Evolutionary conservation across 2,888 invertebrate genomes (phyloP).

Genomic region (Heliconius hortense): DNA sequence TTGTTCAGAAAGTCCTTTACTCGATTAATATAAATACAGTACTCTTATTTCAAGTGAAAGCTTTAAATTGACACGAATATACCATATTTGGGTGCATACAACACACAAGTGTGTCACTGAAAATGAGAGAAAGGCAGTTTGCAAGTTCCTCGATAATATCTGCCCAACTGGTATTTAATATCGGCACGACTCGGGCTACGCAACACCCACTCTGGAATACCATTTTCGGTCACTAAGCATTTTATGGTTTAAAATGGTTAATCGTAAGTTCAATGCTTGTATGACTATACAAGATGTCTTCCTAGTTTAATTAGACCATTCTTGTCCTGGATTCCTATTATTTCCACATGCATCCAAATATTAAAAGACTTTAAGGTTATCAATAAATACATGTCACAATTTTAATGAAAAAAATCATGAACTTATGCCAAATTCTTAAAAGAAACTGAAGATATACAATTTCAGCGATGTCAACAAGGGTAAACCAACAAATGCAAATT

Average conservation of each 20-base stretch:
- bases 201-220: constrained; percentile 32
- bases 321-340: neutral
- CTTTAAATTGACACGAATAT: neutral
- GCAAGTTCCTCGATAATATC: constrained; percentile 34
- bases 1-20: neutral
- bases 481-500: constrained; percentile 30
- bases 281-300: neutral
- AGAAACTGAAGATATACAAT: neutral
- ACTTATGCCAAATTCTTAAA: neutral
- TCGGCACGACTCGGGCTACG: constrained; percentile 33
- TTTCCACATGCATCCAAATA: too few species aligned
- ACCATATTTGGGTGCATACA: constrained; percentile 16
- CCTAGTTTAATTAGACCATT: neutral
- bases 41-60: constrained; percentile 11
- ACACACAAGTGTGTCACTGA: constrained; percentile 31
- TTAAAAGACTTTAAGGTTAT: too few species aligned
- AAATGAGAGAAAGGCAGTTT: constrained; percentile 36
- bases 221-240: constrained; percentile 28
- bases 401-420: neutral
- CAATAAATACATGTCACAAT: neutral
- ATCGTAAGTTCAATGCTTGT: neutral
- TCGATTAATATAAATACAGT: neutral
- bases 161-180: constrained; percentile 41
- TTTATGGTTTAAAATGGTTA: constrained; percentile 6
- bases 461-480: constrained; percentile 2